phyloP scores from a whole-genome alignment of 1,140 invertebrate species.

The Anastatus disparis region DNA sequence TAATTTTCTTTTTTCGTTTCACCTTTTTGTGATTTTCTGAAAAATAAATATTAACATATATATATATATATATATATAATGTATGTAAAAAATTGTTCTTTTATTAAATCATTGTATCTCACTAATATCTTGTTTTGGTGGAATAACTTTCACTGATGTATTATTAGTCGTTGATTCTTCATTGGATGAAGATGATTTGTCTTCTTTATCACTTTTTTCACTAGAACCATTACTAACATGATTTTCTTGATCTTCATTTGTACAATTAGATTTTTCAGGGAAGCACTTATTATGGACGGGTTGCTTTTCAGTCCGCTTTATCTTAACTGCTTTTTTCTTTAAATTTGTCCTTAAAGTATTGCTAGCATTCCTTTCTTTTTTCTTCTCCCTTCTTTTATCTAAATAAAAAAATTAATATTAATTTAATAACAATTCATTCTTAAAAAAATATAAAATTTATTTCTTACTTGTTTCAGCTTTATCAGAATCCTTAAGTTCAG shows the following conservation, averaged over 20 bases:
- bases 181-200: slow-evolving; percentile 29
- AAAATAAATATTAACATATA: background rate
- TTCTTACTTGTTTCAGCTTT: slow-evolving; percentile 42
- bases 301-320: slow-evolving; percentile 43
- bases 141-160: background rate
- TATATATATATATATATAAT: too few relatives aligned
- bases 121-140: slow-evolving; percentile 23
- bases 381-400: slow-evolving; percentile 51
- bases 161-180: slow-evolving; percentile 37
- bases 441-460: slow-evolving; percentile 2
- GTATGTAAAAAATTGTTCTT: background rate
- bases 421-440: background rate
- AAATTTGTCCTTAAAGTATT: slow-evolving; percentile 35
- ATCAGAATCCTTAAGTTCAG: slow-evolving; percentile 49
- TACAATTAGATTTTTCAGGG: slow-evolving; percentile 44
- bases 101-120: background rate
- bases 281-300: slow-evolving; percentile 32
- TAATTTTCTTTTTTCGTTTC: slow-evolving; percentile 49
- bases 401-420: slow-evolving; percentile 10
- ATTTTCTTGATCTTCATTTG: slow-evolving; percentile 64
- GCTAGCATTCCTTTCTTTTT: slow-evolving; percentile 36
- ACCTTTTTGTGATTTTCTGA: slow-evolving; percentile 44
- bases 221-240: slow-evolving; percentile 53
- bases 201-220: slow-evolving; percentile 46
- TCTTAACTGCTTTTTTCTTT: slow-evolving; percentile 46